Percentiles rank a stretch among this genome's conserved stretches.
Evolutionary conservation across 1,140 invertebrate species (phyloP).

Genomic region (Drosophila obscura): DNA sequence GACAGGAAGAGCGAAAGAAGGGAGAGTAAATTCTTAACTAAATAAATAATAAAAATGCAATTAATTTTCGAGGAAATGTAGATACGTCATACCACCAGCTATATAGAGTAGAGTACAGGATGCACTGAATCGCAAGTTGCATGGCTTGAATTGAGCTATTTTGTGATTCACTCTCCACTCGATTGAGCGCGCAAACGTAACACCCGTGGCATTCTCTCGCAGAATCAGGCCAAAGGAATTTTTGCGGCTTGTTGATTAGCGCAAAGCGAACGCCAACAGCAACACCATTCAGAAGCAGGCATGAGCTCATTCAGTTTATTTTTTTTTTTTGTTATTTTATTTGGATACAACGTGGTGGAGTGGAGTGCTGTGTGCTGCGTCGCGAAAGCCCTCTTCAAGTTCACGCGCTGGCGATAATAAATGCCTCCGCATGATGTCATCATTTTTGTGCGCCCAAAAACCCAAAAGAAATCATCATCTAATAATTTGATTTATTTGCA

Average conservation of each 20-base stretch:
- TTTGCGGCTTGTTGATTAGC: constrained; percentile 33
- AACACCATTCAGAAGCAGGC: constrained; percentile 8
- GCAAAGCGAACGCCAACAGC: constrained; percentile 1
- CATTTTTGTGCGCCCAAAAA: constrained; percentile 59
- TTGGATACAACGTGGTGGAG: background rate
- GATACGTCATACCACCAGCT: constrained; percentile 10
- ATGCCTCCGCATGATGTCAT: constrained; percentile 71
- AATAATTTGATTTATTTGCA: background rate
- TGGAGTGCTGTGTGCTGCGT: too few relatives aligned
- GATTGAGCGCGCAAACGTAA: constrained; percentile 12
- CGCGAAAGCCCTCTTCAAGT: constrained; percentile 53
- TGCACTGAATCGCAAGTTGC: constrained; percentile 37
- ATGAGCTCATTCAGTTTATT: constrained; percentile 24
- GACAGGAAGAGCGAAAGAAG: background rate
- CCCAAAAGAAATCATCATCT: background rate
- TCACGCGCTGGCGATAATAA: constrained; percentile 74
- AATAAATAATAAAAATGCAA: constrained; percentile 41
- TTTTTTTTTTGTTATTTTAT: constrained; percentile 22
- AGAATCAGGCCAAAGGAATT: constrained; percentile 44
- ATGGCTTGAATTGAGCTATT: background rate
- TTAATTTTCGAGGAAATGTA: constrained; percentile 21
- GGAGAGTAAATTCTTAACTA: constrained; percentile 33
- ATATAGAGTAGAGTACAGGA: constrained; percentile 19
- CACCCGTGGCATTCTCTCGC: too few relatives aligned
- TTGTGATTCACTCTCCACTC: constrained; percentile 7